Base-by-base conservation (phyloP, 2,797 vertebrate genomes). In the Clarias pachynema region DNA sequence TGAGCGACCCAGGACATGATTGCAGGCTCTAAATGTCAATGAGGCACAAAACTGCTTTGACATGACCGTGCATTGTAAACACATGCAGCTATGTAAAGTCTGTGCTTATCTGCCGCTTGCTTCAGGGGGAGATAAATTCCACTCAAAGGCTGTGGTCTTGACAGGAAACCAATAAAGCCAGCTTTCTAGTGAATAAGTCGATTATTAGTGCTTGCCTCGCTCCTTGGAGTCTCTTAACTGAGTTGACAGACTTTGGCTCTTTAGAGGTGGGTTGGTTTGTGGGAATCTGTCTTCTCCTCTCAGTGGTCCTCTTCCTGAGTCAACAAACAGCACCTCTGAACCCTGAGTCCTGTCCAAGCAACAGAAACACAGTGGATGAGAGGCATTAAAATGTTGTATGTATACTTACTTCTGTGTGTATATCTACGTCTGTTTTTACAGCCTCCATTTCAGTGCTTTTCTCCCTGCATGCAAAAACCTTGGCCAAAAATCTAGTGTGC, bases 121-220 rank as follows among this genome's bases (percentile, higher is more conserved):
- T 86, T 70, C 10, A 9, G 53, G 75, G 72, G 83, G 37, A 86
- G 53, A 86, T 79, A 85, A 85, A 81, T 86, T 73, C 83, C 20
- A 20, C 85, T 88, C 86, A 88, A 90, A 92, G 89, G 85, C 90
- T 90, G 85, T 86, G 70, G 85, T 87, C 80, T 87, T 93, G 91
- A 92, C 92, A 92, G 89, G 83, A 86, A 90, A 86, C 90, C 91
- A 91, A 93, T 94, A 94, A 94, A 92, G 86, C 87, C 89, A 37
- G 68, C 87, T 88, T 86, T 85, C 77, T 88, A 66, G 88, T 89
- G 75, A 81, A 85, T 63, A 83, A 79, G 83, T 87, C 84, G 93
- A 90, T 91, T 91, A 93, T 94, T 91, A 89, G 81, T 82, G 87
- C 84, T 89, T 79, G 88, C 91, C 86, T 85, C 84, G 87, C 70